Evolutionary conservation across 2,888 invertebrate species (phyloP), one percentile per base, ranked within the genome.

Genomic region (Apoda limacodes): DNA sequence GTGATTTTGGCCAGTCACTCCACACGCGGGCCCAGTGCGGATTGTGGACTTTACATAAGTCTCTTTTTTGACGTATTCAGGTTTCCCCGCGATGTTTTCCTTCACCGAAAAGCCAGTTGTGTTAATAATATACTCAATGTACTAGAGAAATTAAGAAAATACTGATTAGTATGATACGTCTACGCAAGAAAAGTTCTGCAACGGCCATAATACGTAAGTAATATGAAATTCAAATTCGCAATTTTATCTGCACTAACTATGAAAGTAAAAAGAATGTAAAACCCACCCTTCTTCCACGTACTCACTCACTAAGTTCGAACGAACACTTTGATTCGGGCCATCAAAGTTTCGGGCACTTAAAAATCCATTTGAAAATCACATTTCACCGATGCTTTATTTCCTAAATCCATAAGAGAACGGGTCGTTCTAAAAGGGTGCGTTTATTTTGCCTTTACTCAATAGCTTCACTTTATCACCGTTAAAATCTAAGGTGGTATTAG

Each of bases 281-380:
- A 58, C 41, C 58, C 50, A 50, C 62, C 69, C 64, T 57, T 44
- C 45, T 46, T 52, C 52, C 46, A 46, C 44, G 52, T 54, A n/a
- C n/a, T n/a, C n/a, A n/a, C 52, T 55, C 56, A 55, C 59, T 70
- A 70, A 69, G 72, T 66, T 66, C 62, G 49, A 64, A n/a, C n/a
- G n/a, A n/a, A 69, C 66, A 69, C 66, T 81, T 76, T 67, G 74
- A 75, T 72, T 68, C 58, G 57, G n/a, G 51, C 72, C 64, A 78
- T 82, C 68, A 78, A 76, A 74, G 58, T 69, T 64, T 65, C 50
- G 60, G 61, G 71, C 67, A 75, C 81, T 82, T 72, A 76, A 78
- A 76, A 74, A 78, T 78, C 78, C 80, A 80, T 81, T 80, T 72
- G 65, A 75, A 72, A 75, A 70, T 17, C 17, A 7, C 17, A 7